Conservation (phyloP, 2,797 vertebrate genomes). For the Anguilla megastoma region DNA sequence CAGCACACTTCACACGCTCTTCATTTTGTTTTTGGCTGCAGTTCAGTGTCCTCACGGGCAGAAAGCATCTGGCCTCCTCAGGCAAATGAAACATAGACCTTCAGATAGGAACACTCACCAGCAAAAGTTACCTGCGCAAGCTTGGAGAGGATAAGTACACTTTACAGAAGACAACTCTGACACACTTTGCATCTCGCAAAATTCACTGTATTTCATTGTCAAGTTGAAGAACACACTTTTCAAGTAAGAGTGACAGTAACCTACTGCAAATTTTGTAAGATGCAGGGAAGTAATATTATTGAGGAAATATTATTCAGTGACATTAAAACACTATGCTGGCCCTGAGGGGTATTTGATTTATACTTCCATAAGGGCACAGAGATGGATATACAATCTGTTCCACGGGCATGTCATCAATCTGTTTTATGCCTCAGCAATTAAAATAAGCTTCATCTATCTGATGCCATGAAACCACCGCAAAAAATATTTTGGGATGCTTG, state of each 20-base stretch:
- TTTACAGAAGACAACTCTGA: background rate
- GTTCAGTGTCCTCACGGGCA: background rate
- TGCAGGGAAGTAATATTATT: background rate
- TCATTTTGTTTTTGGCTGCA: conserved; percentile 17
- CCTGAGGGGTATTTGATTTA: background rate
- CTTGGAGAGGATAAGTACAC: background rate
- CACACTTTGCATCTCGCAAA: background rate
- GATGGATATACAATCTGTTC: background rate
- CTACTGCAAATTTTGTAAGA: background rate
- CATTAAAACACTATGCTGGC: background rate
- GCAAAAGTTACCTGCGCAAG: background rate
- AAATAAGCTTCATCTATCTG: background rate
- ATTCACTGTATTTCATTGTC: background rate
- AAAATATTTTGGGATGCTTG: background rate
- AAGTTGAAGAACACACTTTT: background rate
- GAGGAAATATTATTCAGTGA: background rate
- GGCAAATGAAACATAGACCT: background rate
- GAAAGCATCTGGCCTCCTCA: conserved; percentile 3
- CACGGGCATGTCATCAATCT: background rate
- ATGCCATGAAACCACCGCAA: background rate
- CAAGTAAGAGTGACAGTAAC: background rate
- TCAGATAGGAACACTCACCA: background rate
- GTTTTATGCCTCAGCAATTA: background rate
- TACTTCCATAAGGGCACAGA: background rate
- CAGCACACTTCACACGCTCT: background rate